phyloP scores from a whole-genome alignment of 2,888 invertebrate genomes.

The Psylliodes chrysocephalus region DNA sequence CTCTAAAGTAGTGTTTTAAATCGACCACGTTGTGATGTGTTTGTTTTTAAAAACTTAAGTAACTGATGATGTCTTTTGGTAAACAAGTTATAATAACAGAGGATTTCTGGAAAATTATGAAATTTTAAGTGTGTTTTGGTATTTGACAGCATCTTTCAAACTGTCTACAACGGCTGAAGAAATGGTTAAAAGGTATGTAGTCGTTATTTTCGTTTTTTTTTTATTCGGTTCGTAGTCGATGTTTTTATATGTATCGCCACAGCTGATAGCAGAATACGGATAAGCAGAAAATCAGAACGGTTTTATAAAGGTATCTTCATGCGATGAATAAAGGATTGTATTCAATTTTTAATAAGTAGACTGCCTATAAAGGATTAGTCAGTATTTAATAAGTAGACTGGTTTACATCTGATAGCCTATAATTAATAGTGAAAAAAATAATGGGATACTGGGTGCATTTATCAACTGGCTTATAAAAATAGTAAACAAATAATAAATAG shows the following conservation, averaged over 20 bases:
- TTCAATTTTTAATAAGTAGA: background rate
- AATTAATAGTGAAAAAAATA: too few species aligned
- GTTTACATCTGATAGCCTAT: too few species aligned
- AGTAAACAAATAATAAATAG: too few species aligned
- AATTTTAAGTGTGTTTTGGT: conserved; percentile 34
- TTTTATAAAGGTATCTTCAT: background rate
- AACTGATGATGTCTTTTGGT: conserved; percentile 44
- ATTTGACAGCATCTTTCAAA: conserved; percentile 47
- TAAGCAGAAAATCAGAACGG: background rate
- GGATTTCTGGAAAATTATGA: conserved; percentile 35
- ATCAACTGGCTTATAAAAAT: too few species aligned
- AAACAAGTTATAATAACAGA: conserved; percentile 43
- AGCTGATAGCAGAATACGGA: conserved; percentile 4
- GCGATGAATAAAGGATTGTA: background rate
- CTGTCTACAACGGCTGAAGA: conserved; percentile 63
- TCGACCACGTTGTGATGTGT: conserved; percentile 38
- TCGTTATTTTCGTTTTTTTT: background rate
- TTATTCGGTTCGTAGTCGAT: background rate
- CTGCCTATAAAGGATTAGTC: too few species aligned
- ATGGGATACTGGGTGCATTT: too few species aligned
- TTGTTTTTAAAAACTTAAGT: conserved; percentile 32
- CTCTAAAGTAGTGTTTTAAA: background rate
- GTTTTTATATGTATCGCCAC: background rate
- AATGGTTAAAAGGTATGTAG: conserved; percentile 63
- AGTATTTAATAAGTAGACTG: too few species aligned